Evolutionary conservation across 2,113 vertebrate species (phyloP).

Genomic region (Alethe diademata): DNA sequence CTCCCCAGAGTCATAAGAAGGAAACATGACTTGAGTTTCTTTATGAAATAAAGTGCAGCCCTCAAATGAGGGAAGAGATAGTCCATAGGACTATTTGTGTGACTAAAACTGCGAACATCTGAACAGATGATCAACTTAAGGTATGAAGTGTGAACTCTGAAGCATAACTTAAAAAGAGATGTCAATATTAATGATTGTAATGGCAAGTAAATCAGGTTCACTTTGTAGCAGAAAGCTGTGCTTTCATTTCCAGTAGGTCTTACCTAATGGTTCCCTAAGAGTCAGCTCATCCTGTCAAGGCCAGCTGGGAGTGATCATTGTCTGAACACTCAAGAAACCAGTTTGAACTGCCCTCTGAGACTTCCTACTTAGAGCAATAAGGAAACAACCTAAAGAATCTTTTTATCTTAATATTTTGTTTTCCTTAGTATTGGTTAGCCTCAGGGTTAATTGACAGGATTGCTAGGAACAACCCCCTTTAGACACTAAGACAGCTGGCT

Average conservation of each 20-base stretch:
- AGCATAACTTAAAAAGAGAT: not conserved
- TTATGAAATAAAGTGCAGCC: not conserved
- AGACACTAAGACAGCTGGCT: slow-evolving; percentile 21
- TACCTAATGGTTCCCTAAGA: not conserved
- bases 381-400: slow-evolving; percentile 43
- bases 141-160: not conserved
- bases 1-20: not conserved
- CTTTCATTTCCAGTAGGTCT: not conserved
- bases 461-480: not conserved
- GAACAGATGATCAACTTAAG: not conserved
- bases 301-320: not conserved
- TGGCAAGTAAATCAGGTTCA: not conserved
- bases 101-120: not conserved
- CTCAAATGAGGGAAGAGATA: not conserved
- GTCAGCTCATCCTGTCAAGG: not conserved
- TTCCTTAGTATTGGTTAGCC: slow-evolving; percentile 33
- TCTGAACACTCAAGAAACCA: not conserved
- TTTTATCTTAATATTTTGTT: slow-evolving; percentile 48
- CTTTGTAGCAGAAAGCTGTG: not conserved
- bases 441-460: not conserved
- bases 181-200: not conserved
- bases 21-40: not conserved
- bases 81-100: not conserved
- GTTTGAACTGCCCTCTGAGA: slow-evolving; percentile 16
- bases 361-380: slow-evolving; percentile 48